phyloP scores from a whole-genome alignment of 2,888 invertebrate genomes.

The Cheiracanthium punctorium region DNA sequence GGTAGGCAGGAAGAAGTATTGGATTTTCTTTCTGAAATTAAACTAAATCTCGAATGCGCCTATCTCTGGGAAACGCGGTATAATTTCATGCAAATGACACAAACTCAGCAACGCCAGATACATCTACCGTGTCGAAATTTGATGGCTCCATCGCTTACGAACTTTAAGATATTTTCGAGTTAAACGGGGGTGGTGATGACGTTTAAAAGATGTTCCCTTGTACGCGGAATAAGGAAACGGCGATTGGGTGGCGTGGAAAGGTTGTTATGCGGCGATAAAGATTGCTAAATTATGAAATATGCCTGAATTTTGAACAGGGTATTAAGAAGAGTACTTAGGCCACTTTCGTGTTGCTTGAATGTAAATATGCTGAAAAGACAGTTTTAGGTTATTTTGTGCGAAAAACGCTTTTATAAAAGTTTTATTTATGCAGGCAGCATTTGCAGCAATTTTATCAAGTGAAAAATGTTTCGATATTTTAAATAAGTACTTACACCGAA shows the following conservation, averaged over 20 bases:
- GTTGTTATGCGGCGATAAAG: neutral
- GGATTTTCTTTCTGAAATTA: constrained; percentile 41
- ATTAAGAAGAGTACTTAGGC: neutral
- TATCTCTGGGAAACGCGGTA: constrained; percentile 21
- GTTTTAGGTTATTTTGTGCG: too few species aligned
- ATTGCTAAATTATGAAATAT: neutral
- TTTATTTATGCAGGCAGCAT: too few species aligned
- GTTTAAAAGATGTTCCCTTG: neutral
- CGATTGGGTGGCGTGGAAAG: neutral
- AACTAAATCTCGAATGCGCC: neutral
- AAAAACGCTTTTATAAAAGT: too few species aligned
- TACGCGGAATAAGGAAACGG: neutral
- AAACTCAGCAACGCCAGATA: constrained; percentile 40
- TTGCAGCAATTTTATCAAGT: too few species aligned
- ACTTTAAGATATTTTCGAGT: neutral
- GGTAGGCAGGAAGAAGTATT: constrained; percentile 50
- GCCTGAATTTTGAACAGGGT: neutral
- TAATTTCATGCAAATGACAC: constrained; percentile 57
- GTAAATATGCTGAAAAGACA: neutral
- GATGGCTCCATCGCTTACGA: constrained; percentile 14
- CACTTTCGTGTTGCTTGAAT: neutral
- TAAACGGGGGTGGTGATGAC: neutral
- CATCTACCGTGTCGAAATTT: neutral
- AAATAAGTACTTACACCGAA: too few species aligned
- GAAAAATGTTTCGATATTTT: too few species aligned